These are phyloP conservation scores for Lamproptera curius DNA, from an alignment of 2,888 invertebrate genomes.

Conservation along the genomic window DNA sequence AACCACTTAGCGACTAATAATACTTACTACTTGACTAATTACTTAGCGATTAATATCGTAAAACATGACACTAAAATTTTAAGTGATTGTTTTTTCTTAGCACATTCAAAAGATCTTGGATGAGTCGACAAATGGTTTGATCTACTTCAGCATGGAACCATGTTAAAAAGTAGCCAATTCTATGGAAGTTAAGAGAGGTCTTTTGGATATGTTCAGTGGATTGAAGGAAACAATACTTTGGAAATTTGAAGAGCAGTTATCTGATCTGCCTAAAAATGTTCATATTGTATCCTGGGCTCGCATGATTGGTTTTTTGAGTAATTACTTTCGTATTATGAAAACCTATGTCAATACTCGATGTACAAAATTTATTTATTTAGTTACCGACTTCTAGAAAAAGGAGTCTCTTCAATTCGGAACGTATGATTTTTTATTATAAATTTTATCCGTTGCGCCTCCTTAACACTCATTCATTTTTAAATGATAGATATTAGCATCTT, in stretches of 20 bases:
- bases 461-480: no score
- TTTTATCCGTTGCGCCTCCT: no score
- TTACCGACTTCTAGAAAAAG: no score
- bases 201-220: slow-evolving; percentile 54
- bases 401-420: no score
- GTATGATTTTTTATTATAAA: no score
- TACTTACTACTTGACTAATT: neutral
- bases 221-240: slow-evolving; percentile 66
- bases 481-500: no score
- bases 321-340: no score
- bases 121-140: slow-evolving; percentile 55
- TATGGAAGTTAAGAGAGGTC: slow-evolving; percentile 36
- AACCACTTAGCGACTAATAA: no score
- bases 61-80: no score
- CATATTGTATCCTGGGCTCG: slow-evolving; percentile 49
- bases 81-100: no score
- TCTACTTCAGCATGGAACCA: slow-evolving; percentile 73
- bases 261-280: slow-evolving; percentile 39
- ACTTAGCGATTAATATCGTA: neutral
- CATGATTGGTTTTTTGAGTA: slow-evolving; percentile 47
- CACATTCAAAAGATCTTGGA: slow-evolving; percentile 43
- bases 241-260: slow-evolving; percentile 45
- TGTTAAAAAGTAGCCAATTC: slow-evolving; percentile 49
- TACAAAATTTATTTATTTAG: no score
- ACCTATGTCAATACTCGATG: no score